phyloP scores from a whole-genome alignment of 2,797 vertebrate species.

The Adrianichthys oophorus region DNA sequence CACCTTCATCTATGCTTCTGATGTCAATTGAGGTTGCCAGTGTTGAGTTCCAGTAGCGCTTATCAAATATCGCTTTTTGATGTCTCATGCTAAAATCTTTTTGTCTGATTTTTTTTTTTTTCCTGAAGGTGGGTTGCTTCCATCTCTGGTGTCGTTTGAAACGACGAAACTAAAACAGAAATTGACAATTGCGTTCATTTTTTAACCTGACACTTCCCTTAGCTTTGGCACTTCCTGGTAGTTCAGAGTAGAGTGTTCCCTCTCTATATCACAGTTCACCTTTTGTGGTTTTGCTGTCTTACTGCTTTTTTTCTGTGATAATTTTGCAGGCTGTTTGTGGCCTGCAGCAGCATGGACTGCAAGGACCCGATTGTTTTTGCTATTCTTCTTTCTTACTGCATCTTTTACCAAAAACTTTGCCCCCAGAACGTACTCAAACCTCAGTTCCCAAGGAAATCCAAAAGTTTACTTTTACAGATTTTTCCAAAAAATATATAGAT shows the following conservation, averaged over 20 bases:
- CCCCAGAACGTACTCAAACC: too few species aligned
- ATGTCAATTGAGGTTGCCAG: conserved; percentile 28
- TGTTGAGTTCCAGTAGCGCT: conserved; percentile 4
- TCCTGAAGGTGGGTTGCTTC: background rate
- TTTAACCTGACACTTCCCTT: background rate
- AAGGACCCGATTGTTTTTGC: too few species aligned
- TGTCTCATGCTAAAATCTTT: conserved; percentile 7
- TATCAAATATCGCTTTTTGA: conserved; percentile 21
- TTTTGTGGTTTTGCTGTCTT: too few species aligned
- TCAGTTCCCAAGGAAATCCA: too few species aligned
- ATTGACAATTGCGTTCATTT: background rate
- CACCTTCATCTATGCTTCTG: conserved; percentile 35
- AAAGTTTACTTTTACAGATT: too few species aligned
- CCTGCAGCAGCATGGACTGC: too few species aligned
- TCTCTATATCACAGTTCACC: background rate
- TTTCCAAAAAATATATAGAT: too few species aligned
- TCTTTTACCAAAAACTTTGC: too few species aligned
- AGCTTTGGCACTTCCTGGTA: background rate
- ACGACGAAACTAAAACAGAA: conserved; percentile 5
- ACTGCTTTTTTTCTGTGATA: too few species aligned
- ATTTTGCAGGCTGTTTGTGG: too few species aligned
- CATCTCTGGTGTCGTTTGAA: conserved; percentile 14
- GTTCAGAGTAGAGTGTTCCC: background rate
- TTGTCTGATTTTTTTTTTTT: conserved; percentile 10
- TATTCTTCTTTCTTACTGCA: too few species aligned